Base-by-base conservation (phyloP, 2,113 vertebrate species). In the Crotalus tigris region DNA sequence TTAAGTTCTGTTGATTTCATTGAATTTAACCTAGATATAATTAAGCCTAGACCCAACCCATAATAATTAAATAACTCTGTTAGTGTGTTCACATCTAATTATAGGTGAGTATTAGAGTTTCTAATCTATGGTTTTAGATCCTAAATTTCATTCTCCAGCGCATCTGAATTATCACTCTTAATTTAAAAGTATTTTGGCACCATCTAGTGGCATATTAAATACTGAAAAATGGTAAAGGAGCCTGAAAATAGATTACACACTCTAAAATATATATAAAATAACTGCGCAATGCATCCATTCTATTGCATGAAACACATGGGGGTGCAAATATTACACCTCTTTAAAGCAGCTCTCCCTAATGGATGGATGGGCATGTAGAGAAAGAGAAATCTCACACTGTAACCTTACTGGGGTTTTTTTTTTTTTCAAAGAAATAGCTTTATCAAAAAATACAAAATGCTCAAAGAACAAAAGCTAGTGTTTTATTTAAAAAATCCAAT, bases 141-240 rank as follows among this genome's bases (percentile, higher is more conserved):
- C 1, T 44, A 61, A 89, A 87, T 58, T 39, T 4, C 51, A 55
- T n/a, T 53, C n/a, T 29, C 33, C 0, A 0, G 17, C 33, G 0
- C 0, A 53, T 44, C 13, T 0, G 59, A 0, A 1, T 15, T 46
- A 46, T 0, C 11, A 21, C 69, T 26, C 1, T 29, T 81, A 81
- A 6, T 87, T 94, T 94, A 91, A 39, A 96, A 97, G 95, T 94
- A 91, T 91, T 97, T 94, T 94, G 44, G 96, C 96, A 97, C 97
- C 98, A 98, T 93, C 97, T 97, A 17, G 95, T 91, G 97, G 94
- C 2, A 0, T 57, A 57, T 91, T 0, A 1, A 69, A 33, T 0
- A 0, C 19, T 92, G 54, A 21, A 26, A 6, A 9, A 51, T 26
- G 85, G 46, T n/a, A 61, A 64, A 33, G 86, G 85, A 89, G 51